Conservation (phyloP, 2,888 invertebrate species). For the Caenorhabditis uteleia region DNA sequence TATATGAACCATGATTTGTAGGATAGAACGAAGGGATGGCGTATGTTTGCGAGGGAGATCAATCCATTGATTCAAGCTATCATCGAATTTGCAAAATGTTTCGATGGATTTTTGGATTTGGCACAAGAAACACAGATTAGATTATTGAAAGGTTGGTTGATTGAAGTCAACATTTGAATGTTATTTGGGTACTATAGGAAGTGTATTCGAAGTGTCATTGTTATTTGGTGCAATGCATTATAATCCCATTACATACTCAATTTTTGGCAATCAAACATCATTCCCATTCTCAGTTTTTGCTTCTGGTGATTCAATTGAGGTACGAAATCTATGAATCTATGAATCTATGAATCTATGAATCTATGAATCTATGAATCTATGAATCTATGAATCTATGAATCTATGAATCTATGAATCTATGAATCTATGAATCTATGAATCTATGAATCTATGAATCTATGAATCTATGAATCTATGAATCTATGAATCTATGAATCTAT, state of each 20-base stretch:
- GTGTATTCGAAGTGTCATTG: slow-evolving; percentile 92
- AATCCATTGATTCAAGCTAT: slow-evolving; percentile 96
- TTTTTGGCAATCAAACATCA: slow-evolving; percentile 15
- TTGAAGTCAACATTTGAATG: no score
- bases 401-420: no score
- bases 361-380: no score
- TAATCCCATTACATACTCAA: slow-evolving; percentile 23
- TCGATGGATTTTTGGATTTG: slow-evolving; percentile 97
- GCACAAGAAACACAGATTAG: slow-evolving; percentile 97
- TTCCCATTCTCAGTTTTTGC: slow-evolving; percentile 15
- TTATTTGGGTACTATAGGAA: no score
- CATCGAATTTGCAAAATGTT: slow-evolving; percentile 98
- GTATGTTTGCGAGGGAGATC: slow-evolving; percentile 93
- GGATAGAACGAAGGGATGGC: slow-evolving; percentile 92
- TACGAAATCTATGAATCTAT: neutral
- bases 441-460: no score
- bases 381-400: no score
- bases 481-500: no score
- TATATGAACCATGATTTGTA: no score
- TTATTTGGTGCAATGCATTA: slow-evolving; percentile 72
- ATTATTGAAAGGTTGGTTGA: slow-evolving; percentile 91
- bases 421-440: no score
- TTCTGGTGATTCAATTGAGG: slow-evolving; percentile 15
- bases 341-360: no score
- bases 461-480: no score